Conservation (phyloP, 2,888 invertebrate species). For the Nomada lathburiana region DNA sequence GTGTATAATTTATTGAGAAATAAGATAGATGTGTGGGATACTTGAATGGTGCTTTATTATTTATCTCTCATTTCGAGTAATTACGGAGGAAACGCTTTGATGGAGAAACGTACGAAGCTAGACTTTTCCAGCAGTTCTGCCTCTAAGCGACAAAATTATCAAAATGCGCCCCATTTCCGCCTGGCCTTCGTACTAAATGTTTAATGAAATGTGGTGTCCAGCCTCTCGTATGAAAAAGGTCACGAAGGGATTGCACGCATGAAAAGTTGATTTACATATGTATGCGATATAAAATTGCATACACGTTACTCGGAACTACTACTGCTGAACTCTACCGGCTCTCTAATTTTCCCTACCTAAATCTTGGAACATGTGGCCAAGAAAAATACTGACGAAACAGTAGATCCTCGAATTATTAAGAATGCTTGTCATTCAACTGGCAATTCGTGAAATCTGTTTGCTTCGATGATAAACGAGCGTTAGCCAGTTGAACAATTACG, state of each 20-base stretch:
- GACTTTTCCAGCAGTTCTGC: neutral
- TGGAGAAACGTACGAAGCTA: neutral
- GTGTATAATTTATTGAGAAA: no score
- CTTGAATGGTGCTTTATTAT: no score
- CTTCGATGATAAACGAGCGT: no score
- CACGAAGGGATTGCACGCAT: slow-evolving; percentile 34
- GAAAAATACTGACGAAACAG: no score
- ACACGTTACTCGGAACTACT: neutral
- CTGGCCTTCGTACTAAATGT: slow-evolving; percentile 41
- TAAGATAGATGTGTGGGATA: no score
- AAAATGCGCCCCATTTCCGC: slow-evolving; percentile 37
- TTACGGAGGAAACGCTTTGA: no score
- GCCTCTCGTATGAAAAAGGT: slow-evolving; percentile 50
- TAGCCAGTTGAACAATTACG: neutral
- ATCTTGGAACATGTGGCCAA: neutral
- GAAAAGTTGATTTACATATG: slow-evolving; percentile 17
- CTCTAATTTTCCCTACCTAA: neutral
- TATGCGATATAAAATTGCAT: neutral
- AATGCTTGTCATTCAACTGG: no score
- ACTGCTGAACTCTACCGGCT: neutral
- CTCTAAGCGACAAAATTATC: slow-evolving; percentile 37
- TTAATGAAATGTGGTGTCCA: slow-evolving; percentile 46
- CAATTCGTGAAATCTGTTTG: no score
- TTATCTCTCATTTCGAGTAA: no score
- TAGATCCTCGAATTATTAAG: no score